These are phyloP conservation scores for Oscheius sp. DNA, from an alignment of 1,140 invertebrate genomes.

Conservation along the genomic window DNA sequence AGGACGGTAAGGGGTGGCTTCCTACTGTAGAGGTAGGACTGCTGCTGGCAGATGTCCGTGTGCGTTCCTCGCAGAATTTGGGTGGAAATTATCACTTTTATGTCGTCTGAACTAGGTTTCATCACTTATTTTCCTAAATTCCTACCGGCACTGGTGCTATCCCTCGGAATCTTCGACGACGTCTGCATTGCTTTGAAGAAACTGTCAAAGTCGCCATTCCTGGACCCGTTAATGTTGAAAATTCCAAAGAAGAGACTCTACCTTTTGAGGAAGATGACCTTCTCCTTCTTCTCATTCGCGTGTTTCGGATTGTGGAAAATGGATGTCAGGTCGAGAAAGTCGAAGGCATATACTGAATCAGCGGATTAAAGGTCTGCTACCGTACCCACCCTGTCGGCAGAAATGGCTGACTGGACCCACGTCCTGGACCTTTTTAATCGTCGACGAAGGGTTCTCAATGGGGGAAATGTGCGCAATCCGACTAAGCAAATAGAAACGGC, in stretches of 20 bases:
- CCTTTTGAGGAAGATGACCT: constrained; percentile 31
- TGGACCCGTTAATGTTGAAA: not conserved
- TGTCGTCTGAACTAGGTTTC: constrained; percentile 11
- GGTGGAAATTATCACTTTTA: constrained; percentile 1
- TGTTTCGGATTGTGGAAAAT: not conserved
- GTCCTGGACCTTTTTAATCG: constrained; percentile 26
- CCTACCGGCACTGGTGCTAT: constrained; percentile 3
- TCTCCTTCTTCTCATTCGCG: constrained; percentile 17
- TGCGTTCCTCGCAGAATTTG: not conserved
- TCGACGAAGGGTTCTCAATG: constrained; percentile 24
- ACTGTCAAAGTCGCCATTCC: constrained; percentile 8
- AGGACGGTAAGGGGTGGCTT: constrained; percentile 8
- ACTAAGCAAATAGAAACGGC: constrained; percentile 12
- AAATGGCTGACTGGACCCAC: constrained; percentile 8
- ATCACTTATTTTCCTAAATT: not conserved
- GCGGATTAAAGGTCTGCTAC: not conserved
- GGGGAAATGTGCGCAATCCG: constrained; percentile 24
- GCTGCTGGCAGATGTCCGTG: not conserved
- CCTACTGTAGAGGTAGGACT: constrained; percentile 14
- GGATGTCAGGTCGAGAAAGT: constrained; percentile 18
- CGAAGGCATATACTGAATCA: constrained; percentile 22
- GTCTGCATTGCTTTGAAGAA: not conserved
- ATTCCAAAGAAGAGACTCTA: constrained; percentile 3
- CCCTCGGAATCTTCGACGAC: constrained; percentile 5
- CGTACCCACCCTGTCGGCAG: constrained; percentile 19